Conservation (phyloP, 2,113 vertebrate species). For the Nothoprocta perdicaria region DNA sequence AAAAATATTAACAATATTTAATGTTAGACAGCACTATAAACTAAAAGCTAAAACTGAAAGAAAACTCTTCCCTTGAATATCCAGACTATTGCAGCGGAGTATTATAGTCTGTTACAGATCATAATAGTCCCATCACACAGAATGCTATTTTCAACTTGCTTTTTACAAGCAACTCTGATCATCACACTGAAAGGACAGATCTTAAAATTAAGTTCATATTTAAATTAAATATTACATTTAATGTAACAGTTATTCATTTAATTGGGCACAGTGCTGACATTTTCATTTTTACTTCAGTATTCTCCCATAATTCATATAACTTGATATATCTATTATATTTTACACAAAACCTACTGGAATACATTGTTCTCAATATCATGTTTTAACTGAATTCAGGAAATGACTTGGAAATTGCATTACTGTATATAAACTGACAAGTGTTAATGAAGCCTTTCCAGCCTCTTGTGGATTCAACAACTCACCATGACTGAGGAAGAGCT, state of each 20-base stretch:
- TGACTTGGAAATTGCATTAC: conserved; percentile 14
- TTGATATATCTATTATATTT: neutral
- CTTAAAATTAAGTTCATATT: conserved; percentile 3
- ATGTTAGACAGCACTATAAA: conserved; percentile 4
- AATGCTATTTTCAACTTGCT: neutral
- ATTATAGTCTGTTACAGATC: neutral
- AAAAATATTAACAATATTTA: conserved; percentile 23
- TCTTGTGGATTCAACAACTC: neutral
- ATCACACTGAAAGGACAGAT: neutral
- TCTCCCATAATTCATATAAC: conserved; percentile 2
- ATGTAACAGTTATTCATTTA: conserved; percentile 2
- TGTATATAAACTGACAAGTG: conserved; percentile 7
- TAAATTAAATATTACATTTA: conserved; percentile 16
- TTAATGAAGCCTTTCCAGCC: neutral
- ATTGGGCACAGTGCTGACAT: neutral
- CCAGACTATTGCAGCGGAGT: conserved; percentile 17
- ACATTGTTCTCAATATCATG: conserved; percentile 36
- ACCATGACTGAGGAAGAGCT: neutral
- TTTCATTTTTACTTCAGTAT: conserved; percentile 35
- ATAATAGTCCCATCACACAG: neutral
- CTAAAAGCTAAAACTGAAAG: conserved; percentile 38
- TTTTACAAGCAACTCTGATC: conserved; percentile 7
- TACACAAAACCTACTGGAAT: conserved; percentile 28
- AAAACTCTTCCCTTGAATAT: conserved; percentile 18
- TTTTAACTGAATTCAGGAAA: conserved; percentile 36